phyloP scores from a whole-genome alignment of 2,888 invertebrate species.

The Caradrina clavipalpis region DNA sequence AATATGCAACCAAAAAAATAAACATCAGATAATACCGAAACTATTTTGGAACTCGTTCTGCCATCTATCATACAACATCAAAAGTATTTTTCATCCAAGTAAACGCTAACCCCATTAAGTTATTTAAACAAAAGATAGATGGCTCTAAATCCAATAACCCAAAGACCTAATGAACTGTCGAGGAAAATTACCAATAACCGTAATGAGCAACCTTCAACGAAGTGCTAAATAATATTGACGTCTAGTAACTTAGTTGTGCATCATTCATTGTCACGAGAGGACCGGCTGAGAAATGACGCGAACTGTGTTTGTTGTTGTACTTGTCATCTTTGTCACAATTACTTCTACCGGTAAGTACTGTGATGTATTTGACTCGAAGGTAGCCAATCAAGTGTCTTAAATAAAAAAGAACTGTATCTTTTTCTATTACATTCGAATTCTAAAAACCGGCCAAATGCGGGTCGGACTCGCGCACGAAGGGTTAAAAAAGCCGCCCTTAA shows the following conservation, averaged over 20 bases:
- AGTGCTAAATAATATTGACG: conserved; percentile 34
- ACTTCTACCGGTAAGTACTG: conserved; percentile 13
- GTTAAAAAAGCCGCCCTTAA: no score
- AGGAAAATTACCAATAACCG: conserved; percentile 24
- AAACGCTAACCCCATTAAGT: background rate
- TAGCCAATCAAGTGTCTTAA: no score
- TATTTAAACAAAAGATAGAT: conserved; percentile 3
- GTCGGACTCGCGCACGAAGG: no score
- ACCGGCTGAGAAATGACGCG: conserved; percentile 59
- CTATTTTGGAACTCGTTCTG: background rate
- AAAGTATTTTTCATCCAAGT: background rate
- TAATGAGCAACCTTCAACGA: background rate
- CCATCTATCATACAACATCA: conserved; percentile 1
- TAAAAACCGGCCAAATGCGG: no score
- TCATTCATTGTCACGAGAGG: conserved; percentile 31
- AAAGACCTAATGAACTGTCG: background rate
- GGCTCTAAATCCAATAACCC: conserved; percentile 17
- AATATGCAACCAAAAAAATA: no score
- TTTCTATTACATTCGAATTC: no score
- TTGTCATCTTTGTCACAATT: conserved; percentile 41
- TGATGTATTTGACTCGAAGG: no score
- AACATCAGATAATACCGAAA: no score
- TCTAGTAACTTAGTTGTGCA: conserved; percentile 16
- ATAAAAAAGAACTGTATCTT: no score
- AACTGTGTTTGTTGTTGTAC: conserved; percentile 43